Conservation (phyloP, 2,797 vertebrate genomes). For the Ambastaia sidthimunki region DNA sequence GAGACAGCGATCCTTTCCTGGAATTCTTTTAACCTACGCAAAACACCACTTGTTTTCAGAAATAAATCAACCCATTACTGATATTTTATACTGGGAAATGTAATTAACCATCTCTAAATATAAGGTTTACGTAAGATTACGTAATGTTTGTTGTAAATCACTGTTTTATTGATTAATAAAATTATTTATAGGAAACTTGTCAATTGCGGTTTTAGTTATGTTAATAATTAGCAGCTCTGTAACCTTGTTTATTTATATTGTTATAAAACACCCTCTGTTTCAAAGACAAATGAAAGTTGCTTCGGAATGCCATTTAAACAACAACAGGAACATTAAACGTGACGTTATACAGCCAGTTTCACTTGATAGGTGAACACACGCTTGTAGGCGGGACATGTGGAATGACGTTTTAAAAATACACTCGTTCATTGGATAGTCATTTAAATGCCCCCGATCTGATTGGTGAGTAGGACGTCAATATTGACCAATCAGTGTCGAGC, state of each 20-base stretch:
- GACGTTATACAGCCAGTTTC: background rate
- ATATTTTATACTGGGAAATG: slow-evolving; percentile 12
- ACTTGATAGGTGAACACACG: background rate
- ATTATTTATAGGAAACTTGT: background rate
- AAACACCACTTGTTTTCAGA: slow-evolving; percentile 13
- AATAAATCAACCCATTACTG: slow-evolving; percentile 10
- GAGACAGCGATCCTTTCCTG: slow-evolving; percentile 36
- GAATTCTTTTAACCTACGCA: slow-evolving; percentile 44
- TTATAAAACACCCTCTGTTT: too few relatives aligned
- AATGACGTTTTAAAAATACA: background rate
- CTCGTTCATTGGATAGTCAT: slow-evolving; percentile 60
- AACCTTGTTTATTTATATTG: too few relatives aligned
- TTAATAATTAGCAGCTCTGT: too few relatives aligned
- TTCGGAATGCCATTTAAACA: background rate
- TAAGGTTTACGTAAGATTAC: background rate
- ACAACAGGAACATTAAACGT: background rate
- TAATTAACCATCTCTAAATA: slow-evolving; percentile 13
- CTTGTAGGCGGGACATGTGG: background rate
- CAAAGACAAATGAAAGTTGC: background rate
- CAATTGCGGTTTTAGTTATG: background rate
- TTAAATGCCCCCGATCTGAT: slow-evolving; percentile 74
- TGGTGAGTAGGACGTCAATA: slow-evolving; percentile 59
- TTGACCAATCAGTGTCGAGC: slow-evolving; percentile 61
- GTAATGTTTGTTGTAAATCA: slow-evolving; percentile 22
- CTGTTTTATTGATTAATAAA: slow-evolving; percentile 5